These are phyloP conservation scores for Felis chaus DNA, from an alignment of 2,113 vertebrate species.

Conservation along the genomic window DNA sequence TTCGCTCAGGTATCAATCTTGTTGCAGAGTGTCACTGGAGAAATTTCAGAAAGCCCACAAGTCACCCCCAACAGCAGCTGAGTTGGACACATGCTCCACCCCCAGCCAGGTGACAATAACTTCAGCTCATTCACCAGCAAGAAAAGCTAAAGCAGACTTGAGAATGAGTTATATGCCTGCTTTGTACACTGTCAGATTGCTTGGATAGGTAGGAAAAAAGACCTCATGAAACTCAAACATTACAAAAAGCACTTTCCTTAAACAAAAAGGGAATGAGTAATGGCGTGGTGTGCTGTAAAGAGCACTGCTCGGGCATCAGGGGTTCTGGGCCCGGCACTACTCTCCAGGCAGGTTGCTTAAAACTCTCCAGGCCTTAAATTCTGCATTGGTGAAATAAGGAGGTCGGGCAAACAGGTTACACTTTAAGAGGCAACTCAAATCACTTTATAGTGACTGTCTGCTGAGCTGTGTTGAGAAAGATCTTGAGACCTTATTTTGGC, in stretches of 20 bases:
- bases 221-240: neutral
- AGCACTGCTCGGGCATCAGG: neutral
- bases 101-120: neutral
- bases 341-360: neutral
- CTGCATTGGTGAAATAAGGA: neutral
- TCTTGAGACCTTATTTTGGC: neutral
- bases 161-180: neutral
- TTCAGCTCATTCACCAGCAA: neutral
- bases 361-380: neutral
- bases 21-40: neutral
- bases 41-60: conserved; percentile 32
- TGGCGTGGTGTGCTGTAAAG: neutral
- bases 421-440: neutral
- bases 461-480: neutral
- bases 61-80: neutral
- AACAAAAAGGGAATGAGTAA: neutral
- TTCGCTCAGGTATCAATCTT: neutral
- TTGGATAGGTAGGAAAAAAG: neutral
- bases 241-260: neutral
- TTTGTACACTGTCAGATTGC: neutral
- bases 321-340: neutral
- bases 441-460: neutral
- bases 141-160: neutral
- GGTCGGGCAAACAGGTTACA: neutral
- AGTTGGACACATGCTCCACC: neutral